Evolutionary conservation across 2,888 invertebrate species (phyloP).

Genomic region (Clostera curtula): DNA sequence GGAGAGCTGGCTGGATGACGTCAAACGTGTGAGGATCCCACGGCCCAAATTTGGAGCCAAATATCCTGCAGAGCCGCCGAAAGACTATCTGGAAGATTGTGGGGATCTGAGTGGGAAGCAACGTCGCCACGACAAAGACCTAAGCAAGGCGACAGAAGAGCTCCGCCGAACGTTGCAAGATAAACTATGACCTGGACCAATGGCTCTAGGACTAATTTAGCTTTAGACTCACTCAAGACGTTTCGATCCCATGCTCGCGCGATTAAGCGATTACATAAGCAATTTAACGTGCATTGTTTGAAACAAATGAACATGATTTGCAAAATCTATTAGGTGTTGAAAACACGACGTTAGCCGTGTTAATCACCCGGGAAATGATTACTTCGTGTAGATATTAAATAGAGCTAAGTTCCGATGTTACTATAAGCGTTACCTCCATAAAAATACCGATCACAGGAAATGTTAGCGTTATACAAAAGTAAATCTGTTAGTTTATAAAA

Average conservation of each 20-base stretch:
- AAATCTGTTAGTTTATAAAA: too few species aligned
- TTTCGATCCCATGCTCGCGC: constrained; percentile 22
- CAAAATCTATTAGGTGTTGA: constrained; percentile 20
- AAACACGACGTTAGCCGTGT: constrained; percentile 15
- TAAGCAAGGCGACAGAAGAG: constrained; percentile 83
- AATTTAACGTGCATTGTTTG: constrained; percentile 27
- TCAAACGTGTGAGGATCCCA: constrained; percentile 88
- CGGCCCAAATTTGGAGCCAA: constrained; percentile 86
- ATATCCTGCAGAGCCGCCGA: constrained; percentile 83
- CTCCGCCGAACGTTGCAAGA: constrained; percentile 84
- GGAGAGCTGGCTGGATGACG: constrained; percentile 90
- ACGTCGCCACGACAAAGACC: constrained; percentile 69
- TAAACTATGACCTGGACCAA: constrained; percentile 76
- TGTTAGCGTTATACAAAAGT: too few species aligned
- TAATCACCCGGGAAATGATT: constrained; percentile 20
- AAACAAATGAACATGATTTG: constrained; percentile 33
- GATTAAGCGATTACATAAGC: constrained; percentile 28
- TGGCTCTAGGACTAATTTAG: constrained; percentile 32
- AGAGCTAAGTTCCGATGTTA: constrained; percentile 8
- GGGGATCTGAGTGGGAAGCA: constrained; percentile 69
- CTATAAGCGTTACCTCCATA: too few species aligned
- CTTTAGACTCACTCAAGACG: constrained; percentile 25
- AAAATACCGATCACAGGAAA: too few species aligned
- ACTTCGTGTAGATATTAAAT: constrained; percentile 13
- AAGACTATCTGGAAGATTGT: constrained; percentile 83